Conservation (phyloP, 1,140 invertebrate genomes). For the Calephelis nemesis region DNA sequence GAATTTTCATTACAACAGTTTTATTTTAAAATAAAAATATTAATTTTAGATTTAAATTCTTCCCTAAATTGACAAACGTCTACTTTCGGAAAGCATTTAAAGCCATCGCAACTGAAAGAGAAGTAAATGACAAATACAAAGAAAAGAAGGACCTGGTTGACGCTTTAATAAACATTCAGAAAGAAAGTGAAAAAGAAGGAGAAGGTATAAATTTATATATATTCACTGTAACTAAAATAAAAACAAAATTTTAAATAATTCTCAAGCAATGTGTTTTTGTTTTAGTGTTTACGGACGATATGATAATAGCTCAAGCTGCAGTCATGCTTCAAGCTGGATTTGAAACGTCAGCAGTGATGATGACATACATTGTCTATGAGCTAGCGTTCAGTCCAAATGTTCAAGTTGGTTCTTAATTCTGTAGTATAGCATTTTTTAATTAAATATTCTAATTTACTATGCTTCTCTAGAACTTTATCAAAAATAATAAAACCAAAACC, state of each 20-base stretch:
- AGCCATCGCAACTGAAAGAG: slow-evolving; percentile 35
- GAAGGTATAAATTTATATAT: neutral
- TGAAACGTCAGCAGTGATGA: slow-evolving; percentile 34
- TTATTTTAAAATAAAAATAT: no score
- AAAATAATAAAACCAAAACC: no score
- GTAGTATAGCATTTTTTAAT: no score
- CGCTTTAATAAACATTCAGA: slow-evolving; percentile 36
- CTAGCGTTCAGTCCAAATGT: slow-evolving; percentile 37
- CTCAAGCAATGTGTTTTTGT: neutral
- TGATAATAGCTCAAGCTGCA: slow-evolving; percentile 45
- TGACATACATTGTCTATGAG: slow-evolving; percentile 37
- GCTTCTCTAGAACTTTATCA: no score
- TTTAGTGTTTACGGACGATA: slow-evolving; percentile 41
- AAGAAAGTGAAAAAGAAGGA: neutral
- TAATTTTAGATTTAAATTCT: slow-evolving; percentile 28
- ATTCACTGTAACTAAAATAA: no score
- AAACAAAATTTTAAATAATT: no score
- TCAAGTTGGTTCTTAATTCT: slow-evolving; percentile 36
- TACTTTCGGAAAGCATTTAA: slow-evolving; percentile 40
- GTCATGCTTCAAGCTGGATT: slow-evolving; percentile 47
- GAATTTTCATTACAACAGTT: neutral
- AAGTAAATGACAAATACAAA: slow-evolving; percentile 16
- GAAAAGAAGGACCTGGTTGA: slow-evolving; percentile 42
- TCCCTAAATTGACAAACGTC: slow-evolving; percentile 32
- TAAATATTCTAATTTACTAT: no score